Conservation (phyloP, 1,140 invertebrate genomes). For the Hypothenemus hampei region DNA sequence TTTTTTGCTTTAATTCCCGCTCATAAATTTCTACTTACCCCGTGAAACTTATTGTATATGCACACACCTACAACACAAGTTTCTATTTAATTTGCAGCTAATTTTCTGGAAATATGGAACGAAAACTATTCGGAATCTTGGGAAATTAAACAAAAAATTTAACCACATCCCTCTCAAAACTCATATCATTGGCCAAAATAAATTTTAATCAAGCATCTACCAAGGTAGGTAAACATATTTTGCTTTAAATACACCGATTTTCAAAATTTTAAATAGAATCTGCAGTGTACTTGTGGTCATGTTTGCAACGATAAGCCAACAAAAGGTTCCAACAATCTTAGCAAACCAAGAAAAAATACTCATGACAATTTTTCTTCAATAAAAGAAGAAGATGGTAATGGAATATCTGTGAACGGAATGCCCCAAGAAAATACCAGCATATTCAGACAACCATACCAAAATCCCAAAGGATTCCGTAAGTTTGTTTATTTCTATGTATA, state of each 20-base stretch:
- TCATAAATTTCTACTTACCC: too few relatives aligned
- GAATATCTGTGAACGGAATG: too few relatives aligned
- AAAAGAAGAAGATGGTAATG: too few relatives aligned
- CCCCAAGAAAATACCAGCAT: too few relatives aligned
- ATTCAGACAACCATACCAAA: too few relatives aligned
- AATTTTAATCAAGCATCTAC: conserved; percentile 41
- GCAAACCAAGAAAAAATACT: conserved; percentile 4
- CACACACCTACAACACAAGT: too few relatives aligned
- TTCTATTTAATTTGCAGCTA: too few relatives aligned
- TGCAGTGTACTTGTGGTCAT: conserved; percentile 50
- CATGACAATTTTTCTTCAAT: too few relatives aligned
- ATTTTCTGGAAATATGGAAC: conserved; percentile 24
- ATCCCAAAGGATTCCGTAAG: too few relatives aligned
- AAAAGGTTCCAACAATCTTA: neutral
- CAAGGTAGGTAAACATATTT: conserved; percentile 14
- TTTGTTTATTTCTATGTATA: neutral
- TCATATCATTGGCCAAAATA: conserved; percentile 57
- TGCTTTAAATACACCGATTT: neutral
- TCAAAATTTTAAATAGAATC: conserved; percentile 3
- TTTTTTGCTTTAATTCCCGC: too few relatives aligned
- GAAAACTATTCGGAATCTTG: conserved; percentile 9
- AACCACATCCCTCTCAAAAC: conserved; percentile 50
- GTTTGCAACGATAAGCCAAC: conserved; percentile 46
- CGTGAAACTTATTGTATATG: too few relatives aligned
- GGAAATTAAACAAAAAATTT: conserved; percentile 28